Base-by-base conservation (phyloP, 2,797 vertebrate genomes). In the Catamblyrhynchus diadema region DNA sequence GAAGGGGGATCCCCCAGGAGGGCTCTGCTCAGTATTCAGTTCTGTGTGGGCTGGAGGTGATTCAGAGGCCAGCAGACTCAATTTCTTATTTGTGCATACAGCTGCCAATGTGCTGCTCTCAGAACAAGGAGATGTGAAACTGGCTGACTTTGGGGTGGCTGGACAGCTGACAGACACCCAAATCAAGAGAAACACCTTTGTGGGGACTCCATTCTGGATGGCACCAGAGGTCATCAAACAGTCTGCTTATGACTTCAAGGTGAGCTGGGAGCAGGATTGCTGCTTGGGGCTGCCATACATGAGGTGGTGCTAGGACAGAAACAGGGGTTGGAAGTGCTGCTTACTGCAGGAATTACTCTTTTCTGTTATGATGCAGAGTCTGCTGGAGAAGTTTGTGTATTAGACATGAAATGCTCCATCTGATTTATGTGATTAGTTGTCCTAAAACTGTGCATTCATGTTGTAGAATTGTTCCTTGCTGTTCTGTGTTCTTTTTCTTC, bases 171-270 rank as follows among this genome's bases (percentile, higher is more conserved):
- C 99, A 6, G 99, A 99, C 74, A 99, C 99, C 0, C 99, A 99
- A 94, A 99, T 99, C 95, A 99, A 99, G 97, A 99, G 99, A 95
- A 99, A 99, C 97, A 99, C 99, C 1, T 99, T 99, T 89, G 99
- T 99, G 12, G 99, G 99, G 30, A 99, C 99, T 8, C 99, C 99
- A 0, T 99, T 99, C 97, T 99, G 99, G 99, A 99, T 99, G 99
- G 99, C 99, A 4, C 99, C 99, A 0, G 99, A 99, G 95, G 99
- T 99, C 95, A 99, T 99, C 97, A 99, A 99, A 95, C 99, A 99
- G 97, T 99, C 99, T 2, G 99, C 99, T 53, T 99, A 99, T 6
- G 99, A 99, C 97, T 99, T 99, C 91, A 99, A 99, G 98, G 99
- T 99, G 97, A 97, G 98, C 27, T 61, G 66, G 66, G 60, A 19